Percentiles rank a stretch among this genome's conserved stretches.
phyloP scores from a whole-genome alignment of 2,888 invertebrate species.

The Lasioglossum pauxillum region DNA sequence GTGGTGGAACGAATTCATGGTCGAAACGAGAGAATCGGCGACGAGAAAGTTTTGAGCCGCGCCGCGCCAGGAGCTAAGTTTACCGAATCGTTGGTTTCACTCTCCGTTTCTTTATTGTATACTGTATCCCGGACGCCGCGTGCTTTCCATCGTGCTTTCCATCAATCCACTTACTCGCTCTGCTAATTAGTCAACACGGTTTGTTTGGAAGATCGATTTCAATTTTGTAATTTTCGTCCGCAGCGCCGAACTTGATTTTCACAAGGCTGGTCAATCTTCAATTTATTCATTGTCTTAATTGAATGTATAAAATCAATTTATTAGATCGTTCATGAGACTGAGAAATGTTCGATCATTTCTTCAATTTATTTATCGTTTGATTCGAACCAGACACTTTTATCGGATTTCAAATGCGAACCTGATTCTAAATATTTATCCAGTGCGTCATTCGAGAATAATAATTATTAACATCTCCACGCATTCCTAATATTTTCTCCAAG shows the following conservation, averaged over 20 bases:
- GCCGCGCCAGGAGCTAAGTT: background rate
- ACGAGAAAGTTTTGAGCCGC: slow-evolving; percentile 40
- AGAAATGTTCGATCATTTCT: background rate
- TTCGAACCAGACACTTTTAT: background rate
- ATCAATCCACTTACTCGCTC: background rate
- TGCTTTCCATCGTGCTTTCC: background rate
- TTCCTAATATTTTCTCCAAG: background rate
- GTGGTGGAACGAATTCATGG: slow-evolving; percentile 33
- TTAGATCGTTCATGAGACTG: background rate
- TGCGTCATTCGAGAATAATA: background rate
- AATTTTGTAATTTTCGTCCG: background rate
- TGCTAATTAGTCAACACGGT: background rate
- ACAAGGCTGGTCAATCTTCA: background rate
- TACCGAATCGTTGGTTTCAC: slow-evolving; percentile 30
- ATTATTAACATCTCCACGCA: background rate
- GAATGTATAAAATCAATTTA: background rate
- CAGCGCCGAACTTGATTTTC: background rate
- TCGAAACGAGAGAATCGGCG: slow-evolving; percentile 10
- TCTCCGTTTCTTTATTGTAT: slow-evolving; percentile 14
- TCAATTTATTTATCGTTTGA: background rate
- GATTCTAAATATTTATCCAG: background rate
- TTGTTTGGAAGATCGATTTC: background rate
- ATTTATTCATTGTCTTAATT: background rate
- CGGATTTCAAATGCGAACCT: background rate
- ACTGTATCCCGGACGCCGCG: background rate